Conservation (phyloP, 2,888 invertebrate species). For the Eurois occulta region DNA sequence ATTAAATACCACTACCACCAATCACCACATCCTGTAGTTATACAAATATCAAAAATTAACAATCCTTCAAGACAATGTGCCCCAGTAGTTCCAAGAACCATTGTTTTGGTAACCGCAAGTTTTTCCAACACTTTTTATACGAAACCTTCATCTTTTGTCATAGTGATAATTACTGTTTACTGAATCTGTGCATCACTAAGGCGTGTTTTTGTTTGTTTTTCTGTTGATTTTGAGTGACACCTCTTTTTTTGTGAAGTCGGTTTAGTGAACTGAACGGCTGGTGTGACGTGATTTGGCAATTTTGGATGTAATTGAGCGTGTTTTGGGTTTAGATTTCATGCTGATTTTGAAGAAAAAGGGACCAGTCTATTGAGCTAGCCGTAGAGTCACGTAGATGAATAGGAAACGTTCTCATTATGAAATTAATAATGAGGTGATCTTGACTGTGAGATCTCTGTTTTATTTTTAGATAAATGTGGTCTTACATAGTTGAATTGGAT, state of each 20-base stretch:
- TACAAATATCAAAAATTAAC: slow-evolving; percentile 72
- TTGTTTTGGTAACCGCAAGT: slow-evolving; percentile 78
- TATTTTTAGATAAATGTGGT: neutral
- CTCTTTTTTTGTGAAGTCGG: slow-evolving; percentile 48
- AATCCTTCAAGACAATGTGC: slow-evolving; percentile 77
- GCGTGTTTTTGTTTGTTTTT: slow-evolving; percentile 65
- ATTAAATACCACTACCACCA: too few species aligned
- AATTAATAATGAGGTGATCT: neutral
- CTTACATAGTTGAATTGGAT: neutral
- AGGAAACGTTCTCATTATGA: neutral
- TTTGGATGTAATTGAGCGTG: slow-evolving; percentile 13
- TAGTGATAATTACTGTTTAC: slow-evolving; percentile 76
- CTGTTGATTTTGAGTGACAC: slow-evolving; percentile 57
- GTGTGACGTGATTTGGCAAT: slow-evolving; percentile 52
- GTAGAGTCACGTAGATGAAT: neutral
- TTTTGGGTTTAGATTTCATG: slow-evolving; percentile 23
- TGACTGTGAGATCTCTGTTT: neutral
- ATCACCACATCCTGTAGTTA: slow-evolving; percentile 69
- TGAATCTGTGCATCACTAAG: slow-evolving; percentile 44
- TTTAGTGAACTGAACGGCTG: slow-evolving; percentile 22
- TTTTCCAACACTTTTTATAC: slow-evolving; percentile 69
- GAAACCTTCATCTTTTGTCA: slow-evolving; percentile 72
- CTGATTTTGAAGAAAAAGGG: slow-evolving; percentile 25
- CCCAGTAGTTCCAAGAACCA: slow-evolving; percentile 79
- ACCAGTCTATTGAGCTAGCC: neutral